Percentiles rank a stretch among this genome's conserved stretches.
Evolutionary conservation across 2,797 vertebrate genomes (phyloP).

Genomic region (Pseudocheirus occidentalis): DNA sequence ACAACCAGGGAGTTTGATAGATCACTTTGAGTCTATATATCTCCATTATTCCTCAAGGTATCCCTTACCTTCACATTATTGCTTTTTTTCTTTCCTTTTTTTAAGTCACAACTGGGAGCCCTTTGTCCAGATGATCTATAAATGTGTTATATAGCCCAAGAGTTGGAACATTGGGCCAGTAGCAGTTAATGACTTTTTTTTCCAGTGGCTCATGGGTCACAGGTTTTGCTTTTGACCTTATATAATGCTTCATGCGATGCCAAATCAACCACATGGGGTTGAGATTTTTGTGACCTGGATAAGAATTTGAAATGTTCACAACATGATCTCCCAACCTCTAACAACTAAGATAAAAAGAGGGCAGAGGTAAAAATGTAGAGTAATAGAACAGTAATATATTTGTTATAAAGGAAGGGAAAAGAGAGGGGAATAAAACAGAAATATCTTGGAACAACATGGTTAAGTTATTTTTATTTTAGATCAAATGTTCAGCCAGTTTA

Average conservation of each 20-base stretch:
- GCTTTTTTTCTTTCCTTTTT: fast-evolving
- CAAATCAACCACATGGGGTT: neutral
- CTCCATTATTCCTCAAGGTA: slow-evolving; percentile 3
- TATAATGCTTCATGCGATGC: slow-evolving; percentile 51
- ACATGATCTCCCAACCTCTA: slow-evolving; percentile 31
- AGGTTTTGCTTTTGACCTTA: slow-evolving; percentile 57
- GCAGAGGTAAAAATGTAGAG: neutral
- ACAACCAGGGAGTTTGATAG: neutral
- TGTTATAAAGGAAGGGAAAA: slow-evolving; percentile 43
- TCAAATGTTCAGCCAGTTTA: neutral
- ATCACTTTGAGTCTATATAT: slow-evolving; percentile 27
- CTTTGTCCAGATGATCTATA: slow-evolving; percentile 34
- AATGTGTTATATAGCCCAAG: neutral
- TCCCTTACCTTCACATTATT: slow-evolving; percentile 1
- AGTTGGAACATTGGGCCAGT: neutral
- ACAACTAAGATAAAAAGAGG: slow-evolving; percentile 46
- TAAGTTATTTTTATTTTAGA: slow-evolving; percentile 22
- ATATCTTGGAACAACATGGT: neutral
- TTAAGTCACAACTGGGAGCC: neutral
- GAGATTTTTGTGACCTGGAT: slow-evolving; percentile 54
- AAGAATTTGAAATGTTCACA: slow-evolving; percentile 51
- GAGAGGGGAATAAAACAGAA: neutral
- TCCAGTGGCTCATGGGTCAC: slow-evolving; percentile 28
- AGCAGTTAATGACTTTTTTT: slow-evolving; percentile 7
- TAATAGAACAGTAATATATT: neutral